Evolutionary conservation across 2,888 invertebrate genomes (phyloP), one percentile per base, ranked within the genome.

Genomic region (Xestoiulus laeticollis): DNA sequence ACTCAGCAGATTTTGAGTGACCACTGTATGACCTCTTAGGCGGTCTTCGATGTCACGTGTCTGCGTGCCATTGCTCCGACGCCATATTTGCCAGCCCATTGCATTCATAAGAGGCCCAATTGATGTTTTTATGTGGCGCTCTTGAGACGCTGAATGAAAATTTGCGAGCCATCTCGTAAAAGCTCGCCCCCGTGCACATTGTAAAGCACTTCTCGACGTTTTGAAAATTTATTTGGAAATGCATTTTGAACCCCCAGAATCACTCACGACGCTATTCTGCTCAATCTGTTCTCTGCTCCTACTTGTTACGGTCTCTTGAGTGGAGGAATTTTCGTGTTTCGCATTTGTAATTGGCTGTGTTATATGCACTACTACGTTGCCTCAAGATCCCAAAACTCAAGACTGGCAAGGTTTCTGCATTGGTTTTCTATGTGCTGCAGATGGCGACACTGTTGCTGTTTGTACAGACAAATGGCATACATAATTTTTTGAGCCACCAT

Each of bases 271-370:
- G 30, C 30, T 30, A 78, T 78, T 78, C 78, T 78, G 78, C 78
- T 78, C 68, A 68, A 68, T 68, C 68, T 68, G 68, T 22, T 26
- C 78, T 30, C 30, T 2, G 10, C 78, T 26, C 78, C 30, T 30
- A 78, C 30, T 78, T 78, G 78, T 78, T 78, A 78, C 78, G 78
- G 78, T 78, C 78, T 78, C 78, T 78, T 30, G 78, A 78, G 78
- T 78, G 14, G 30, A 78, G 78, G 14, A 68, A 78, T 78, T 32
- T 78, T 78, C 78, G 78, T 78, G 78, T 78, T 78, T 78, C 30
- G 78, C 78, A 78, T 78, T 78, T 78, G 78, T 78, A 78, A 78
- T 78, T 78, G 78, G 3, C 30, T 16, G 78, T 78, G 78, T 30
- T 32, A 16, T 43, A 43, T 43, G 59, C 59, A 22, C n/a, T 59